Base-by-base conservation (phyloP, 2,113 vertebrate species). In the Periophthalmodon schlosseri region DNA sequence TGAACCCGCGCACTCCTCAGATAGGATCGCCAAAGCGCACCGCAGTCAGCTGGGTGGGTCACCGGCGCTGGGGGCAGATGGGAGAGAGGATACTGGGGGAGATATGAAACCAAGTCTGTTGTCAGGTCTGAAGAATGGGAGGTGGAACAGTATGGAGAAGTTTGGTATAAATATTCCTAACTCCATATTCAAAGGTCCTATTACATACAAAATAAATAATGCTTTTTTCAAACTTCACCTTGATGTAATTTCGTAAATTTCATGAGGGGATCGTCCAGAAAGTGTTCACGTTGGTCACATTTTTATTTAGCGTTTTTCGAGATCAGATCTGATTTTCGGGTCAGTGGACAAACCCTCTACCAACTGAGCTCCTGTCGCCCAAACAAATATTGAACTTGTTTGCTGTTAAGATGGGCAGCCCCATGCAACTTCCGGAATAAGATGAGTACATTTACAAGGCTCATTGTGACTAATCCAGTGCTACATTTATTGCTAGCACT, bases 1-100 rank as follows among this genome's bases (percentile, higher is more conserved):
- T 80, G 47, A 73, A 73, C 76, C 77, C 50, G 73, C 78, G 70
- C 39, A 60, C 73, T 4, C 60, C 65, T 66, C 72, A 71, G 76
- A 65, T 65, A 65, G 33, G 9, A 65, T 65, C 63, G 4, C 33
- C 33, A 34, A n/a, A 18, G 28, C 2, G 6, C 16, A 4, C 16
- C 9, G 18, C 7, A 7, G 1, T n/a, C 18, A 10, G 21, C 49
- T 4, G 13, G 13, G 58, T 33, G 23, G 13, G 12, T 33, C 58
- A 1, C 3, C 20, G n/a, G 20, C 8, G 58, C 58, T 4, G 50
- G 5, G 20, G 6, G 36, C 36, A 39, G 39, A 44, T 10, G 14
- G 24, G 1, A 5, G 60, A 11, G 7, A 18, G 60, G 24, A 36
- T 16, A 20, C 28, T 15, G 60, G 60, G 34, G 28, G 5, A 20